Evolutionary conservation across 2,888 invertebrate species (phyloP), one percentile per base, ranked within the genome.

Genomic region (Coelinius sp.): DNA sequence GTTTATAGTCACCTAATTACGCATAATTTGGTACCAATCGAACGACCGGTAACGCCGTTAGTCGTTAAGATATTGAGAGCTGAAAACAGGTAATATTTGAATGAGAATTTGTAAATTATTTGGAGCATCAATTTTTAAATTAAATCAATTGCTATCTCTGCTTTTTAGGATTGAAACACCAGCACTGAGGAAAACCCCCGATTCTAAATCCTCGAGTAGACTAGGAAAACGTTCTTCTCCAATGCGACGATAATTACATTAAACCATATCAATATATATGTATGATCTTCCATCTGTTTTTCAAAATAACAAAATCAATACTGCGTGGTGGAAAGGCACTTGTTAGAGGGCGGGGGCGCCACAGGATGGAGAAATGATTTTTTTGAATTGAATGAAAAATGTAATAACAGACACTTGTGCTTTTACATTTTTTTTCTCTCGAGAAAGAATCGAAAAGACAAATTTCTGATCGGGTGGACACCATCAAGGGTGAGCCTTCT

Each of bases 1-100:
- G 90, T 94, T 74, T 94, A 93, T 87, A 85, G 91, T 59, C 93
- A 94, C 88, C 88, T 94, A 73, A 90, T 91, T 78, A 90, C 92
- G 81, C 91, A 92, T 76, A 89, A 91, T 53, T 90, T 92, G 62
- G 85, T 86, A 81, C 89, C 91, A 68, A 89, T 93, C 79, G 88
- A 89, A 64, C 89, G 90, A 41, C 91, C 92, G 69, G 82, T 89
- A 66, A 91, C 91, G 75, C 92, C 93, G 2, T 64, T 78, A 0
- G 72, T 80, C 8, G 62, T 85, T 10, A 73, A 71, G 24, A 69
- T 46, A 0, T 74, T 85, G 8, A 75, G 81, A 74, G 70, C 69
- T 3, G 78, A 80, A 71, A 75, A 66, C 70, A 10, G 68, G 68
- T 68, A 24, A 52, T 22, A n/a, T n/a, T n/a, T n/a, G n/a, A n/a